Conservation (phyloP, 2,113 vertebrate species). For the Pan paniscus region DNA sequence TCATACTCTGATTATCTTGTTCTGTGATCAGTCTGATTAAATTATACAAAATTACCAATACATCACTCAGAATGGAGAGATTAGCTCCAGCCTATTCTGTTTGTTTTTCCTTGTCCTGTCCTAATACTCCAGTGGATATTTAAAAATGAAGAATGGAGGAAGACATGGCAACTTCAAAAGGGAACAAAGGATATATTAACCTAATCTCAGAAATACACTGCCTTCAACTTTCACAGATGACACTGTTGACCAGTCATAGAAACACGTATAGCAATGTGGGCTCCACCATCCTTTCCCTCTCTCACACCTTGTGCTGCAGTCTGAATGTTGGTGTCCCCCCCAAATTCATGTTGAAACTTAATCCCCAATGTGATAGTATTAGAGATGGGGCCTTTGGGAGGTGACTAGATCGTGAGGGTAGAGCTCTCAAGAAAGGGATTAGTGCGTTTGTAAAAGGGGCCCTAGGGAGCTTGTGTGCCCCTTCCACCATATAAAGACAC, state of each 20-base stretch:
- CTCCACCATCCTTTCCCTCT: background rate
- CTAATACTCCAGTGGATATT: slow-evolving; percentile 57
- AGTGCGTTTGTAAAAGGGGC: background rate
- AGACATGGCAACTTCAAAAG: background rate
- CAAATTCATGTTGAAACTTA: background rate
- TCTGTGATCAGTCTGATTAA: slow-evolving; percentile 85
- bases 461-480: too few species aligned
- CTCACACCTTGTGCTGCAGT: background rate
- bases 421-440: background rate
- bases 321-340: background rate
- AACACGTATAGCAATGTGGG: background rate
- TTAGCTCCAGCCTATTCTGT: slow-evolving; percentile 65
- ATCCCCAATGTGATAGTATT: background rate
- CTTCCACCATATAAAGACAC: background rate
- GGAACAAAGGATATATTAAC: background rate
- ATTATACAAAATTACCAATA: slow-evolving; percentile 86
- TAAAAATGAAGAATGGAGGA: slow-evolving; percentile 21
- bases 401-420: background rate
- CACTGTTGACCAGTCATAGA: background rate
- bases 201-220: background rate
- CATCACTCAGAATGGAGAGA: slow-evolving; percentile 81
- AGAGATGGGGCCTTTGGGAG: background rate
- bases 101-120: slow-evolving; percentile 70
- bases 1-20: slow-evolving; percentile 85
- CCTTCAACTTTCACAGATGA: background rate